Conservation (phyloP, 2,888 invertebrate species). For the Celastrina argiolus region DNA sequence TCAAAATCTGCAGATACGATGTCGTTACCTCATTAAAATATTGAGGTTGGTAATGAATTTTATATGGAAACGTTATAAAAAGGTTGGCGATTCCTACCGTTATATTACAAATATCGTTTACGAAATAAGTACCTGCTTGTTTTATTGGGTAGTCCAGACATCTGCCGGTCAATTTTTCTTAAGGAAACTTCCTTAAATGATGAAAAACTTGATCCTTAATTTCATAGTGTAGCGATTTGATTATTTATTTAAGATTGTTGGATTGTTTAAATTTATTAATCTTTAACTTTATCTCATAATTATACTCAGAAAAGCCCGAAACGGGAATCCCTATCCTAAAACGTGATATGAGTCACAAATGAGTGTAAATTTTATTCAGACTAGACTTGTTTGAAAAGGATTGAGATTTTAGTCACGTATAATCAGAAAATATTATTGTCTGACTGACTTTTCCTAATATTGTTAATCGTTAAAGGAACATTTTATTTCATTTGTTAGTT, state of each 20-base stretch:
- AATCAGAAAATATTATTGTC: background rate
- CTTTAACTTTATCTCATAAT: too few relatives aligned
- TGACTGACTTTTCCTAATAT: background rate
- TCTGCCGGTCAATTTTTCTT: background rate
- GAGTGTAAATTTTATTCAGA: background rate
- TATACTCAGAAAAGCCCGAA: background rate
- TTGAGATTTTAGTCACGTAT: background rate
- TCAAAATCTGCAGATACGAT: slow-evolving; percentile 22
- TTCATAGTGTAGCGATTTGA: background rate
- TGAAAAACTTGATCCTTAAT: background rate
- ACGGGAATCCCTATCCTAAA: background rate
- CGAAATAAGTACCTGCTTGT: background rate
- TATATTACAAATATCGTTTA: background rate
- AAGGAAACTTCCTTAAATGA: background rate
- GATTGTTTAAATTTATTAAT: background rate
- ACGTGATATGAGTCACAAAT: slow-evolving; percentile 12
- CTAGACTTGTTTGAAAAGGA: slow-evolving; percentile 13
- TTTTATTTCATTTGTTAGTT: background rate
- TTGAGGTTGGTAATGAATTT: slow-evolving; percentile 9
- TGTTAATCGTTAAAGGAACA: background rate
- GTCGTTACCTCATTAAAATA: background rate
- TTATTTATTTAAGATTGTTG: background rate
- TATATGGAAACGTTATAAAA: slow-evolving; percentile 5
- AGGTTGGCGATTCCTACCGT: background rate
- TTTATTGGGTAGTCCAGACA: background rate